Evolutionary conservation across 2,888 invertebrate genomes (phyloP).

Genomic region (Clitarchus hookeri): DNA sequence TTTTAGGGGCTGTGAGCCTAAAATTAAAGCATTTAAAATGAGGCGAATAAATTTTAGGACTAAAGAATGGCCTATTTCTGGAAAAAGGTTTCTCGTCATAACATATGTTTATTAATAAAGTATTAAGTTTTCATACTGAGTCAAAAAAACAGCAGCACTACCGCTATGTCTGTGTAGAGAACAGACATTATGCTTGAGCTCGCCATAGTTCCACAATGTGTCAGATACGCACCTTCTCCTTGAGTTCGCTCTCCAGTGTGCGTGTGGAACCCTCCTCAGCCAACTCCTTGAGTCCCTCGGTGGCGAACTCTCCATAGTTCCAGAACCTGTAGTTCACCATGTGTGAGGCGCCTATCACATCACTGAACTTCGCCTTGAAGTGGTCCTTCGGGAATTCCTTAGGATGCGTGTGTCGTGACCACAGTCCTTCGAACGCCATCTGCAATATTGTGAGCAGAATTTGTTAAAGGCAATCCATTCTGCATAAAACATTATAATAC

Average conservation of each 20-base stretch:
- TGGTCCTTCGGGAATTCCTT: slow-evolving; percentile 62
- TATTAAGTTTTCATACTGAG: too few species aligned
- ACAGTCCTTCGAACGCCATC: slow-evolving; percentile 62
- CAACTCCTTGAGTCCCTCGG: slow-evolving; percentile 61
- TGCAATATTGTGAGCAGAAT: slow-evolving; percentile 35
- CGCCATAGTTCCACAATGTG: too few species aligned
- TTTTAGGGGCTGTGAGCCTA: too few species aligned
- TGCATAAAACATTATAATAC: too few species aligned
- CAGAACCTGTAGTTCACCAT: slow-evolving; percentile 60
- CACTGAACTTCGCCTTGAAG: slow-evolving; percentile 60
- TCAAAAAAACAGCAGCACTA: too few species aligned
- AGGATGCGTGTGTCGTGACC: slow-evolving; percentile 66
- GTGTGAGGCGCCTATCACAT: slow-evolving; percentile 64
- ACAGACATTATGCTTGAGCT: too few species aligned
- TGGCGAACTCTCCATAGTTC: slow-evolving; percentile 60
- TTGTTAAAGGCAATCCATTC: neutral
- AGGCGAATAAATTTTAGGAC: too few species aligned
- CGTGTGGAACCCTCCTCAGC: slow-evolving; percentile 64
- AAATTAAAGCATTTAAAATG: too few species aligned
- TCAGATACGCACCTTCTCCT: slow-evolving; percentile 55
- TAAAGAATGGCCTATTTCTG: too few species aligned
- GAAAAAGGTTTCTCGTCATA: too few species aligned
- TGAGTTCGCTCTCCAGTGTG: slow-evolving; percentile 62
- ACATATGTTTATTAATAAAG: too few species aligned
- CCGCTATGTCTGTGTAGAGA: too few species aligned